Base-by-base conservation (phyloP, 92 coral and sea anemone genomes). In the Muricea muricata region DNA sequence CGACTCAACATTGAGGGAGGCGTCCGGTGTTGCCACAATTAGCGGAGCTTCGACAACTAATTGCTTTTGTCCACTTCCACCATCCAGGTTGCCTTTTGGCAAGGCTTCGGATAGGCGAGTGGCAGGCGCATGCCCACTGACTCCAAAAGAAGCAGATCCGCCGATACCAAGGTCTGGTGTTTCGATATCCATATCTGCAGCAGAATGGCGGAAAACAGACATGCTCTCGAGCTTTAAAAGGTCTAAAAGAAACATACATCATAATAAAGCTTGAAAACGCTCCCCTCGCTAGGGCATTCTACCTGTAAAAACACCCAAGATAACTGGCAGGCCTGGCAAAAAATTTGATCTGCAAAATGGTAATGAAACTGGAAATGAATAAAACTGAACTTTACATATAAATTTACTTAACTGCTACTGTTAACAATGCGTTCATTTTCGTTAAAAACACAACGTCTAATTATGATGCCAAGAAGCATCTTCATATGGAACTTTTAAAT, bases 1-100 rank as follows among this genome's bases (percentile, higher is more conserved):
- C 15, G 82, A 77, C 37, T 77, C 82, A 54, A 77, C 82, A 77
- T 77, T 77, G 31, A 28, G 56, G 3, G 80, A 74, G 17, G 8
- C 69, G 31, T 77, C 82, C 6, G 81, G 32, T 11, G 21, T 77
- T 76, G 55, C 65, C 54, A 77, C 30, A 7, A 37, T 26, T 55
- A 54, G 18, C 12, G 68, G 69, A 46, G 54, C 39, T 24, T 74
- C 80, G 30, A 74, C 30, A 6, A 35, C 34, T 12, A 74, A 26
- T 35, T 77, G 69, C 28, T 21, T 33, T 15, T 65, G 29, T 28
- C 26, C 24, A 12, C 81, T 66, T 14, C 20, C 67, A 13, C 68
- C 69, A 31, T 24, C 69, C 6, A 45, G 34, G 52, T 21, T 77
- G 17, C 30, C 69, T 31, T 35, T 17, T 29, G 82, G 82, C 32